A percentile compares a stretch with the other conserved stretches of the same genome.
These are phyloP conservation scores for Tympanuchus pallidicinctus DNA, from an alignment of 2,113 vertebrate species.

Conservation along the genomic window DNA sequence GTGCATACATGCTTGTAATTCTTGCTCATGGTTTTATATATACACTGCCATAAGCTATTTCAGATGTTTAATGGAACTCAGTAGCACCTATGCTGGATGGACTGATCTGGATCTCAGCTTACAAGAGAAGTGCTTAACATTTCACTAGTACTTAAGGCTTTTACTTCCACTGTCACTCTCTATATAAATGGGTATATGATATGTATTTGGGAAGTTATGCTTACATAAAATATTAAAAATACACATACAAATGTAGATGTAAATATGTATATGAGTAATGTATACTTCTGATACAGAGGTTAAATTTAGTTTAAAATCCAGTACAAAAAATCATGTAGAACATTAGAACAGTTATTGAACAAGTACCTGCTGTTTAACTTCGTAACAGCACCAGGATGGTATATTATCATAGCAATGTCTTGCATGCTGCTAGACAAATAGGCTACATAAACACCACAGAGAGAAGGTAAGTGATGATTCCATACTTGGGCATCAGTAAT, in stretches of 20 bases:
- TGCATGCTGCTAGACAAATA: background rate
- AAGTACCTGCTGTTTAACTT: background rate
- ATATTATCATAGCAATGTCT: background rate
- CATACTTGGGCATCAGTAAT: background rate
- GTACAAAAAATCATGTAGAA: background rate
- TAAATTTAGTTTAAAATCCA: background rate
- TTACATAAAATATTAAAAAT: background rate
- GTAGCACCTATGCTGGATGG: rapidly evolving
- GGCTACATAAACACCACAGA: background rate
- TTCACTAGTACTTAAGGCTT: background rate
- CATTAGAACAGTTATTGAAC: background rate
- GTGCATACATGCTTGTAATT: rapidly evolving
- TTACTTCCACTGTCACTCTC: background rate
- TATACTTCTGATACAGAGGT: background rate
- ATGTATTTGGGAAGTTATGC: background rate
- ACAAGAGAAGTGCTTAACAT: background rate
- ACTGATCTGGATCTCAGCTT: background rate
- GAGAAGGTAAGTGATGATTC: background rate
- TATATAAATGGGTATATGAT: background rate
- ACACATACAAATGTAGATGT: background rate
- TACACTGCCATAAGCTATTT: background rate
- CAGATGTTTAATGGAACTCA: background rate
- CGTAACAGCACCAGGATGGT: rapidly evolving
- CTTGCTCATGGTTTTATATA: rapidly evolving
- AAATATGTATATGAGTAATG: rapidly evolving